Evolutionary conservation across 1,140 invertebrate species (phyloP).

Genomic region (Dendroctonus valens): DNA sequence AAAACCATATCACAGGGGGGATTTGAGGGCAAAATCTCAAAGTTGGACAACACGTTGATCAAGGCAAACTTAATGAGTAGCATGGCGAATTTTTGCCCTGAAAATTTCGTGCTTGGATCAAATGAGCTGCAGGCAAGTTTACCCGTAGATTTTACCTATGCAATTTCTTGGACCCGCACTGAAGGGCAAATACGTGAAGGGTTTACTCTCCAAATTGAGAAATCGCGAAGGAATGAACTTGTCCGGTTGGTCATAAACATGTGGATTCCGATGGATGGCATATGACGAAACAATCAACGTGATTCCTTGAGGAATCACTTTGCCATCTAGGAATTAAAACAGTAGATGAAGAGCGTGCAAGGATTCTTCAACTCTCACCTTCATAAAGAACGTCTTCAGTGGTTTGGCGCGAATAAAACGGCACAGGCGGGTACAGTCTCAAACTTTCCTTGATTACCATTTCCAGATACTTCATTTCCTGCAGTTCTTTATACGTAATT

Average conservation of each 20-base stretch:
- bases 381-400: conserved; percentile 53
- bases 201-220: not conserved
- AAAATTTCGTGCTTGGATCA: conserved; percentile 12
- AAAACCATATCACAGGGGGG: conserved; percentile 38
- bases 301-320: conserved; percentile 7
- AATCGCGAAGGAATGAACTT: conserved; percentile 13
- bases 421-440: conserved; percentile 71
- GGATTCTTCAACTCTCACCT: not conserved
- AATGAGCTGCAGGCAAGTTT: not conserved
- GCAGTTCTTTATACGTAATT: conserved; percentile 59
- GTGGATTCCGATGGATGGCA: conserved; percentile 9
- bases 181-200: conserved; percentile 11
- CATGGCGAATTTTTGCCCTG: conserved; percentile 74
- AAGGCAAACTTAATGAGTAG: conserved; percentile 71
- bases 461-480: conserved; percentile 71
- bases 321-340: not conserved
- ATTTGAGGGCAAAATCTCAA: conserved; percentile 50
- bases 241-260: conserved; percentile 7
- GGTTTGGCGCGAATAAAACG: conserved; percentile 54
- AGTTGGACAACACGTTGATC: conserved; percentile 64
- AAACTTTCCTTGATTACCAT: conserved; percentile 69
- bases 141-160: conserved; percentile 6
- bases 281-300: not conserved
- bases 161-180: conserved; percentile 18
- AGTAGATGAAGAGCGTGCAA: not conserved